A percentile compares a stretch with the other conserved stretches of the same genome.
These are phyloP conservation scores for Agelastica alni DNA, from an alignment of 2,888 invertebrate species.

Conservation along the genomic window DNA sequence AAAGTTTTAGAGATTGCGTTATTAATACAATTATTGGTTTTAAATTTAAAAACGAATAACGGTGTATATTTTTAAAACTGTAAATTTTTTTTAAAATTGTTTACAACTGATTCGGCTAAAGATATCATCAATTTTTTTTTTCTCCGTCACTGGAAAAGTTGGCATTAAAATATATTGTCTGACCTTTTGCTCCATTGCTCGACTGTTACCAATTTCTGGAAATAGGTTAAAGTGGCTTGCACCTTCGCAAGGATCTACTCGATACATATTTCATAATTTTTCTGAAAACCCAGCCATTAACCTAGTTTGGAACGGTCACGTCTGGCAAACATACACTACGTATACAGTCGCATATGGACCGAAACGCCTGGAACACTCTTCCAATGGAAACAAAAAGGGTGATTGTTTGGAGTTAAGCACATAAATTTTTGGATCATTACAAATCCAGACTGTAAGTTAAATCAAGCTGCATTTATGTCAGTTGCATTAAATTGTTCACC, in stretches of 20 bases:
- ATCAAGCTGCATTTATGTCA: neutral
- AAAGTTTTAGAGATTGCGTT: too few relatives aligned
- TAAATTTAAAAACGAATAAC: too few relatives aligned
- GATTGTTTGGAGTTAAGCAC: slow-evolving; percentile 6
- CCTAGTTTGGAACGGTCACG: slow-evolving; percentile 39
- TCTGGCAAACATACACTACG: slow-evolving; percentile 36
- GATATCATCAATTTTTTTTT: too few relatives aligned
- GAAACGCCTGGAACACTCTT: slow-evolving; percentile 22
- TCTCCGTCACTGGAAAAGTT: slow-evolving; percentile 5
- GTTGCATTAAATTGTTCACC: too few relatives aligned
- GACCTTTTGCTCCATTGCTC: slow-evolving; percentile 19
- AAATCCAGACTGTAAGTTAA: neutral
- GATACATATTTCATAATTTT: slow-evolving; percentile 34
- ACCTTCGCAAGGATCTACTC: slow-evolving; percentile 25
- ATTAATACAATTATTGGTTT: too few relatives aligned
- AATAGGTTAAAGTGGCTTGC: slow-evolving; percentile 25
- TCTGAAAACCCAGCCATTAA: slow-evolving; percentile 35
- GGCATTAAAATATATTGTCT: slow-evolving; percentile 19
- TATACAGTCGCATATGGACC: slow-evolving; percentile 37
- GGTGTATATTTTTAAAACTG: too few relatives aligned
- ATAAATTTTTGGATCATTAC: slow-evolving; percentile 3
- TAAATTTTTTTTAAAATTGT: too few relatives aligned
- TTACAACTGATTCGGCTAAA: too few relatives aligned
- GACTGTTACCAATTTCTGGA: slow-evolving; percentile 21
- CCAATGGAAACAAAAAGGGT: slow-evolving; percentile 31